A percentile compares a stretch with the other conserved stretches of the same genome.
phyloP scores from a whole-genome alignment of 2,797 vertebrate genomes.

The Epinephelus awoara region DNA sequence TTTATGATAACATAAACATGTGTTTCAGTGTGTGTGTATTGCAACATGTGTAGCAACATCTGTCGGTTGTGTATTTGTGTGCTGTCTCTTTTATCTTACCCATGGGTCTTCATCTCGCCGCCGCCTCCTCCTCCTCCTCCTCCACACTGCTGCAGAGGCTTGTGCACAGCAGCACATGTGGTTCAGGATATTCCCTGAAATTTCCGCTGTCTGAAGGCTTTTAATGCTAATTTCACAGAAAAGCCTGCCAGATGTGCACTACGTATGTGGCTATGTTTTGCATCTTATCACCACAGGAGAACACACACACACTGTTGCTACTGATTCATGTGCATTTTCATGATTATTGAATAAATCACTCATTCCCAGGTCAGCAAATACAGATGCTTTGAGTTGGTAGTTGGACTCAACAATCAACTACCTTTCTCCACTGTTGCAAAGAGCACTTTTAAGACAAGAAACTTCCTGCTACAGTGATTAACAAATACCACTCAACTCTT shows the following conservation, averaged over 20 bases:
- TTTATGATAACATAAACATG: conserved; percentile 1
- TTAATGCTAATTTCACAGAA: neutral
- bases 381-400: no score
- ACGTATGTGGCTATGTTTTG: neutral
- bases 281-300: neutral
- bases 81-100: conserved; percentile 17
- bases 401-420: no score
- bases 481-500: no score
- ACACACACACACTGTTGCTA: no score
- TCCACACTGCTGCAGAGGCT: neutral
- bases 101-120: neutral
- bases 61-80: neutral
- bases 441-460: no score
- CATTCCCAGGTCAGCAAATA: no score
- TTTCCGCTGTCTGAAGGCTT: neutral
- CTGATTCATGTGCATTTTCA: no score
- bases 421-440: no score
- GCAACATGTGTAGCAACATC: conserved; percentile 21
- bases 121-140: neutral
- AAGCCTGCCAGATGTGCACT: neutral
- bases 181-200: neutral
- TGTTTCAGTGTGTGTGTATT: neutral
- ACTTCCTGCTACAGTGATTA: no score
- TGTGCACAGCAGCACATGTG: conserved; percentile 5
- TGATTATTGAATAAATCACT: no score